Conservation (phyloP, 2,797 vertebrate species). For the Syngnathus acus region DNA sequence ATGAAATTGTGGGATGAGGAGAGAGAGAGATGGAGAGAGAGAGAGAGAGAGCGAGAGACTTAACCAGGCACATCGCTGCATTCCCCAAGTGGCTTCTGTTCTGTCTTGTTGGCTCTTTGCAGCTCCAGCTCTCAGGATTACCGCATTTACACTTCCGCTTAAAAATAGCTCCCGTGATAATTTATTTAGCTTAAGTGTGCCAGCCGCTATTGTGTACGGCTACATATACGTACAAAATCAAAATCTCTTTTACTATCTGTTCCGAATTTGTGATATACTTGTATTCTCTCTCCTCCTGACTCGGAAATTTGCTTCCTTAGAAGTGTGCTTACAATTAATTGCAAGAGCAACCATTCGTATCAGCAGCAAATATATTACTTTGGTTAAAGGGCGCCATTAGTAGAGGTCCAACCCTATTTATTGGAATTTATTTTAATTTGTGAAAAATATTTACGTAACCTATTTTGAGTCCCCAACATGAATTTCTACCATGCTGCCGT, state of each 20-base stretch:
- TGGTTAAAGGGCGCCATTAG: no score
- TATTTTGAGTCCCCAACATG: no score
- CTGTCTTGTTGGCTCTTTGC: slow-evolving; percentile 52
- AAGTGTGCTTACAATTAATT: no score
- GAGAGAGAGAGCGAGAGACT: slow-evolving; percentile 5
- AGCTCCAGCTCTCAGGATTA: slow-evolving; percentile 68
- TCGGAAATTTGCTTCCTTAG: no score
- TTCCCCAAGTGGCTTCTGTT: slow-evolving; percentile 60
- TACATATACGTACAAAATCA: slow-evolving; percentile 6
- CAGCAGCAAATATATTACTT: no score
- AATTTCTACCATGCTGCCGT: background rate
- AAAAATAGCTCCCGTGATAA: slow-evolving; percentile 73
- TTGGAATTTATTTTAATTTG: no score
- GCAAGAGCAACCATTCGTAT: no score
- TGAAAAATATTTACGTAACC: no score
- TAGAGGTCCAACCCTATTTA: no score
- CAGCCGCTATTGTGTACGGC: slow-evolving; percentile 48
- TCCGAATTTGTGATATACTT: slow-evolving; percentile 17
- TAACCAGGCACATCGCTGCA: slow-evolving; percentile 52
- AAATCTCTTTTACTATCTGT: slow-evolving; percentile 14
- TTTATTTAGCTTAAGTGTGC: slow-evolving; percentile 71
- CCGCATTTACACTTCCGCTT: slow-evolving; percentile 74
- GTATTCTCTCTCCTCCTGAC: slow-evolving; percentile 4
- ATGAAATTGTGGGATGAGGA: slow-evolving; percentile 15
- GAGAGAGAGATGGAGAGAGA: slow-evolving; percentile 8